phyloP scores from a whole-genome alignment of 2,113 vertebrate genomes.

The Limnothrissa miodon region DNA sequence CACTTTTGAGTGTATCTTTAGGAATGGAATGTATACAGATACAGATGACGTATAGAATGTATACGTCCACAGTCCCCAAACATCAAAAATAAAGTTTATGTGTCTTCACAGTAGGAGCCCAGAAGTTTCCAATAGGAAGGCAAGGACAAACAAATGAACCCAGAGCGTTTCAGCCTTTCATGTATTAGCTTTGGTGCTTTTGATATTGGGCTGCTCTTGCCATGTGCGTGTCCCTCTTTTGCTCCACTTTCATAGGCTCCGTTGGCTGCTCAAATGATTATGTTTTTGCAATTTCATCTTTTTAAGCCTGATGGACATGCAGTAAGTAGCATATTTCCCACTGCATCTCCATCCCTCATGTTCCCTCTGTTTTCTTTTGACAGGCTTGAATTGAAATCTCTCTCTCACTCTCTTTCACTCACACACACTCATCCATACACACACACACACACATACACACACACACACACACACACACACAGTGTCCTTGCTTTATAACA shows the following conservation, averaged over 20 bases:
- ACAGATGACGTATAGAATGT: too few species aligned
- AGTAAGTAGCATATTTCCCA: neutral
- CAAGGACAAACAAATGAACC: conserved; percentile 16
- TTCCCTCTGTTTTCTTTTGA: conserved; percentile 22
- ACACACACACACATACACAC: neutral
- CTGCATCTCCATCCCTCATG: neutral
- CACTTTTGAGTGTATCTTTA: neutral
- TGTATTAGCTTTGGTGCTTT: conserved; percentile 3
- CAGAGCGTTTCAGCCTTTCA: neutral
- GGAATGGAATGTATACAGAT: too few species aligned
- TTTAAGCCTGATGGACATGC: conserved; percentile 21
- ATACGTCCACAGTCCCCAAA: neutral
- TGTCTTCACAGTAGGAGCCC: neutral
- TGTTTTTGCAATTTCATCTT: conserved; percentile 24
- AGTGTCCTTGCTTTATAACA: conserved; percentile 12
- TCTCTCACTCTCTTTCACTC: neutral
- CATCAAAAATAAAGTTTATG: conserved; percentile 8
- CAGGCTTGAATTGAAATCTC: conserved; percentile 5
- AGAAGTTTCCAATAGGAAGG: neutral
- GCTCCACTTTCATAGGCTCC: conserved; percentile 18
- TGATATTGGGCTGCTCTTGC: neutral
- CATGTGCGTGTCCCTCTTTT: conserved; percentile 12
- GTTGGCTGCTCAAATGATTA: conserved; percentile 24
- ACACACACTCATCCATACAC: neutral
- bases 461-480: neutral